These are phyloP conservation scores for Ectemnius lituratus DNA, from an alignment of 2,888 invertebrate species.

Conservation along the genomic window DNA sequence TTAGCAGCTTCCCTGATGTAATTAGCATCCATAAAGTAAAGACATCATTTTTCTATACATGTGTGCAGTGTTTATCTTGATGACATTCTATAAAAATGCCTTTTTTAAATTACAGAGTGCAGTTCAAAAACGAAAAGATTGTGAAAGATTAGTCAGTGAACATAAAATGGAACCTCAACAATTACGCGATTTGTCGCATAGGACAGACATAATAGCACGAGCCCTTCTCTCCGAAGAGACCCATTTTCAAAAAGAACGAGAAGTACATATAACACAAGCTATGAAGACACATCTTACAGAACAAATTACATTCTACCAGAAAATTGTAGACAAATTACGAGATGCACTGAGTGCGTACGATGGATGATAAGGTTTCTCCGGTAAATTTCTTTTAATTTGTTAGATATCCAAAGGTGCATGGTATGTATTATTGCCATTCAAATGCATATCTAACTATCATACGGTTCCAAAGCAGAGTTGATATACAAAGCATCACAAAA, in stretches of 20 bases:
- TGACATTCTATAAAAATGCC: not conserved
- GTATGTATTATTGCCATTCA: no score
- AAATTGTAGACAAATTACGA: constrained; percentile 87
- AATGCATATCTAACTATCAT: no score
- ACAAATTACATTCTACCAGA: constrained; percentile 95
- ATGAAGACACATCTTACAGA: constrained; percentile 92
- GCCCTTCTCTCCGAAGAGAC: constrained; percentile 95
- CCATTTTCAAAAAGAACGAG: constrained; percentile 93
- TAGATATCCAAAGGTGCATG: no score
- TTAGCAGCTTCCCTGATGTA: constrained; percentile 94
- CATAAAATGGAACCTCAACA: constrained; percentile 91
- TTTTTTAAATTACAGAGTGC: constrained; percentile 80
- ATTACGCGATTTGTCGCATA: constrained; percentile 87
- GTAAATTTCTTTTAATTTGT: no score
- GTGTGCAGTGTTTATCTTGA: not conserved
- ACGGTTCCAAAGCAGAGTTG: no score
- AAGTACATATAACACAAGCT: constrained; percentile 89
- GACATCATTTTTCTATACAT: not conserved
- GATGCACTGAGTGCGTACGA: constrained; percentile 80
- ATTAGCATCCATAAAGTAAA: constrained; percentile 90
- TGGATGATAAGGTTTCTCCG: constrained; percentile 33
- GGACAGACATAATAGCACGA: constrained; percentile 95
- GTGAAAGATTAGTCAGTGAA: constrained; percentile 88
- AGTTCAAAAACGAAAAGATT: constrained; percentile 93
- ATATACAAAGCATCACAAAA: not conserved